phyloP scores from a whole-genome alignment of 2,113 vertebrate genomes.

The Pollimyrus isidori region DNA sequence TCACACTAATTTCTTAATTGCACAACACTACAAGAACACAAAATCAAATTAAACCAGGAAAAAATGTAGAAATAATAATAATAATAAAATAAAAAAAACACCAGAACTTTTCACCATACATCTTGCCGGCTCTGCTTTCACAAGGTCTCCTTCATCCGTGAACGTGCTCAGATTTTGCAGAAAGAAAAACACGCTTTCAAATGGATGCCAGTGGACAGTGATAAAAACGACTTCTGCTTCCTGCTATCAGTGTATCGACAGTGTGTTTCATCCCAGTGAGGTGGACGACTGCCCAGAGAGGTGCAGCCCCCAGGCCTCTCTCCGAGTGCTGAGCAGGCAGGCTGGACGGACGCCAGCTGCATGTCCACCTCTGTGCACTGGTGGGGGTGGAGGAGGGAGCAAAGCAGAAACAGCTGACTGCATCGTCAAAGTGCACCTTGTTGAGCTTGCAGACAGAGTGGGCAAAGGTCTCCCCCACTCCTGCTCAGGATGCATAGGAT shows the following conservation, averaged over 20 bases:
- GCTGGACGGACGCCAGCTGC: neutral
- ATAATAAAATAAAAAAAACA: conserved; percentile 1
- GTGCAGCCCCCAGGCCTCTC: neutral
- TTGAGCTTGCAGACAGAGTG: neutral
- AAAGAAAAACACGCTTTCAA: neutral
- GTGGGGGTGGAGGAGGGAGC: neutral
- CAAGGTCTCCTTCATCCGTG: neutral
- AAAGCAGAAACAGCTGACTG: neutral
- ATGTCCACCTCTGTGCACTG: neutral
- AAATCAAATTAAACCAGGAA: conserved; percentile 27
- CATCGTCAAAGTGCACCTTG: neutral
- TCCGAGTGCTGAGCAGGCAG: neutral
- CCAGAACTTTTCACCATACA: neutral
- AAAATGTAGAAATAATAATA: conserved; percentile 22
- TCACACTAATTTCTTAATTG: conserved; percentile 37
- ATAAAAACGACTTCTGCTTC: neutral
- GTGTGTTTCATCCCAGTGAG: neutral
- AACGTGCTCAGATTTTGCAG: neutral
- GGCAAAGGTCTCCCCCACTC: neutral
- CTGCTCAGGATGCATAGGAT: neutral
- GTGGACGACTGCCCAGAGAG: neutral
- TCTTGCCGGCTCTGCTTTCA: neutral
- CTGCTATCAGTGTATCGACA: neutral
- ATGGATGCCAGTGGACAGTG: neutral
- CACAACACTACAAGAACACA: conserved; percentile 48